A percentile compares a stretch with the other conserved stretches of the same genome.
phyloP scores from a whole-genome alignment of 2,797 vertebrate genomes.

The Vespertilio murinus region DNA sequence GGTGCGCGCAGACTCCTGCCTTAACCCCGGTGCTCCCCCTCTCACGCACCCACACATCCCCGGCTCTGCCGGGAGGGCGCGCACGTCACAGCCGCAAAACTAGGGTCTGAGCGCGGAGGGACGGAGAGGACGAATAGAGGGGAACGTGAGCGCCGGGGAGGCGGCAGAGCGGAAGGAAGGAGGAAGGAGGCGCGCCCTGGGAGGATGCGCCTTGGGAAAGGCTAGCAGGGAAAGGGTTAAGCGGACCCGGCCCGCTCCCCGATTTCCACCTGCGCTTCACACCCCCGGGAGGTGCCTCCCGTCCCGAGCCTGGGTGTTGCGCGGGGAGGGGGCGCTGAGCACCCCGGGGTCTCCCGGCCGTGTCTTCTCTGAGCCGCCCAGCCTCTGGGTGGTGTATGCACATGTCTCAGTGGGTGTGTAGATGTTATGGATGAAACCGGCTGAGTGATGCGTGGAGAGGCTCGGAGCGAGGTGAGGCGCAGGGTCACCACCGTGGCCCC shows the following conservation, averaged over 20 bases:
- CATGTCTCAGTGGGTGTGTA: background rate
- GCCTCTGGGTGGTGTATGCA: background rate
- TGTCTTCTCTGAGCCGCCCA: background rate
- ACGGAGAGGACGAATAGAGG: conserved; percentile 73
- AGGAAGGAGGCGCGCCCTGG: background rate
- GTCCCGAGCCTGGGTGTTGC: background rate
- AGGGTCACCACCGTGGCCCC: background rate
- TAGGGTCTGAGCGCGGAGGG: conserved; percentile 19
- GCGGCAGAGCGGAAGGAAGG: background rate
- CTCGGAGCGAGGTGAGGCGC: background rate
- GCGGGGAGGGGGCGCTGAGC: background rate
- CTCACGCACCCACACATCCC: background rate
- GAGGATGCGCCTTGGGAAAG: conserved; percentile 44
- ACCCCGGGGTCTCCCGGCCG: background rate
- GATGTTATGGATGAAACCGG: background rate
- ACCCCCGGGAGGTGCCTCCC: background rate
- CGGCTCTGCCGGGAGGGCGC: background rate
- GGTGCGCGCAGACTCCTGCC: background rate
- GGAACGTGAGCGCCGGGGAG: conserved; percentile 49
- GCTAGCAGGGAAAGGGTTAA: background rate
- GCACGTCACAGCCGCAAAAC: background rate
- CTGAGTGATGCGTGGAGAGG: background rate
- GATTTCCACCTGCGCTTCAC: background rate
- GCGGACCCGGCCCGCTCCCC: background rate
- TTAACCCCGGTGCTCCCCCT: conserved; percentile 18